Conservation (phyloP, 2,888 invertebrate genomes). For the Tuberolachnus salignus region DNA sequence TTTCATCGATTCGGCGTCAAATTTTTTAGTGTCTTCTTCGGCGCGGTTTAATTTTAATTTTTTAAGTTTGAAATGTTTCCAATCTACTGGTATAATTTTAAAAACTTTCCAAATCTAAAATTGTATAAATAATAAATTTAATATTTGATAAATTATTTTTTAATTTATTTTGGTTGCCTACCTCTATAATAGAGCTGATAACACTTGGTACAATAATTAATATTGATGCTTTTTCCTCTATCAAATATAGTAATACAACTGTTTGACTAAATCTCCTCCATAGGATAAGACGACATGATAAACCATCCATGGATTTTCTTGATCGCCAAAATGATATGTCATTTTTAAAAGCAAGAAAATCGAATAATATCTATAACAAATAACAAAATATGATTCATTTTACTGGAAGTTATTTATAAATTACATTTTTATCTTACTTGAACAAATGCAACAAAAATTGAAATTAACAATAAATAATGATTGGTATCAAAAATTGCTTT, state of each 20-base stretch:
- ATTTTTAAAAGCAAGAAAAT: constrained; percentile 97
- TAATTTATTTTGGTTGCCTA: constrained; percentile 62
- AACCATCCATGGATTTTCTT: constrained; percentile 82
- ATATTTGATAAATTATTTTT: neutral
- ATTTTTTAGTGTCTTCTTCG: constrained; percentile 81
- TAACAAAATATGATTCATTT: neutral
- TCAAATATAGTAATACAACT: constrained; percentile 87
- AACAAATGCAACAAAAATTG: constrained; percentile 86
- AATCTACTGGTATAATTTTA: constrained; percentile 72
- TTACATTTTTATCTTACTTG: constrained; percentile 75
- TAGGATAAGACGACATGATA: constrained; percentile 85
- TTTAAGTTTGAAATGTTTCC: constrained; percentile 61
- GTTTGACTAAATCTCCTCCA: constrained; percentile 94
- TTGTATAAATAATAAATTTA: constrained; percentile 3
- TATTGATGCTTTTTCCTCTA: constrained; percentile 90
- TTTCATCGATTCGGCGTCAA: constrained; percentile 91
- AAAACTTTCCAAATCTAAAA: constrained; percentile 89
- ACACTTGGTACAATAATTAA: constrained; percentile 86
- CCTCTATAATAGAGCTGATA: constrained; percentile 88
- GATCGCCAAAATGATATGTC: constrained; percentile 94
- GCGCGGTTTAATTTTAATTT: constrained; percentile 62
- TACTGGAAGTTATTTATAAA: neutral
- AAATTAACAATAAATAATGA: constrained; percentile 85
- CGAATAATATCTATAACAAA: constrained; percentile 82
- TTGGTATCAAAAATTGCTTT: constrained; percentile 97